Conservation (phyloP, 2,888 invertebrate genomes). For the Spialia ferax region DNA sequence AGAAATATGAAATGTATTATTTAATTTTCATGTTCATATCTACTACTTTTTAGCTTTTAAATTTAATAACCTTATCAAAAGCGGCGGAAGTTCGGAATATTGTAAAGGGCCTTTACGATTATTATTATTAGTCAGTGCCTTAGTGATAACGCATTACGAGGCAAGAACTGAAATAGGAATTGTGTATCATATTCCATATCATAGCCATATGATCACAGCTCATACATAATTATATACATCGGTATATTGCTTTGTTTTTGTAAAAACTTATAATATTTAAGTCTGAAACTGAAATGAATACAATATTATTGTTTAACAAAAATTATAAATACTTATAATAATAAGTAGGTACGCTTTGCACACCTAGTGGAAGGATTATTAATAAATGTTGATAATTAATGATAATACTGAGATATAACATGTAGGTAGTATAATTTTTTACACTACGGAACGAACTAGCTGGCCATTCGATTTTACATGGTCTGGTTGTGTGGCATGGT, state of each 20-base stretch:
- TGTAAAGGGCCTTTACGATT: conserved; percentile 19
- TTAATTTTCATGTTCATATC: neutral
- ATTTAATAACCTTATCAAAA: conserved; percentile 23
- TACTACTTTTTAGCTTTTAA: neutral
- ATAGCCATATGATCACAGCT: conserved; percentile 4
- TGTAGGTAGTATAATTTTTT: no score
- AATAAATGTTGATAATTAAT: no score
- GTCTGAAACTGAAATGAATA: no score
- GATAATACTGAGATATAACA: no score
- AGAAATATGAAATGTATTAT: neutral
- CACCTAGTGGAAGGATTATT: no score
- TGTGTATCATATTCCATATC: conserved; percentile 36
- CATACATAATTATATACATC: no score
- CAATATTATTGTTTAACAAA: no score
- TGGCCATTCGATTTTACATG: neutral
- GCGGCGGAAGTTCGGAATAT: conserved; percentile 28
- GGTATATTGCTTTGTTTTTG: no score
- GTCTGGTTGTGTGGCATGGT: no score
- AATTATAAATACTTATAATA: no score
- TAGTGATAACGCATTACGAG: conserved; percentile 28
- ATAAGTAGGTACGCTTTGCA: no score
- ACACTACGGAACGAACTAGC: neutral
- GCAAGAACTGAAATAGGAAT: conserved; percentile 22
- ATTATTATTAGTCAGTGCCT: conserved; percentile 29
- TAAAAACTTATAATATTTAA: no score